A percentile compares a stretch with the other conserved stretches of the same genome.
Conservation (phyloP, 2,113 vertebrate genomes). For the Trematomus loennbergii region DNA sequence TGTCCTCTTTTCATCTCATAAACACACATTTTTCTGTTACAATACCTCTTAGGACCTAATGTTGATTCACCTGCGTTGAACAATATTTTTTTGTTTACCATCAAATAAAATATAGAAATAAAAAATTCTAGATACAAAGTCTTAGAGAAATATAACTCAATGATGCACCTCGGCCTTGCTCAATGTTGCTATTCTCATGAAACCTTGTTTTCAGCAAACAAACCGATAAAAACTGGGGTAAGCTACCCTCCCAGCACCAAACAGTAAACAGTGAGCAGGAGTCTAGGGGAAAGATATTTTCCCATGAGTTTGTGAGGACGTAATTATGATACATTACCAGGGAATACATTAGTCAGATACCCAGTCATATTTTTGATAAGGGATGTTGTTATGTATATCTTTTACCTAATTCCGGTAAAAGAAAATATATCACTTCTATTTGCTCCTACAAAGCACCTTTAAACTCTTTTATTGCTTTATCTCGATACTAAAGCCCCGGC, state of each 20-base stretch:
- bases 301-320: too few relatives aligned
- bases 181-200: constrained; percentile 11
- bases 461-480: too few relatives aligned
- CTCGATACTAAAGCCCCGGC: too few relatives aligned
- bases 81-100: background rate
- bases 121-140: too few relatives aligned
- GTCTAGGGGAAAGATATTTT: background rate
- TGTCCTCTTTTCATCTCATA: constrained; percentile 53
- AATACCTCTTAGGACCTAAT: constrained; percentile 8
- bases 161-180: background rate
- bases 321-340: too few relatives aligned
- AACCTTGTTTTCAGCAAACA: constrained; percentile 38
- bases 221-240: constrained; percentile 15
- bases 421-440: too few relatives aligned
- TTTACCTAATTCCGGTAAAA: too few relatives aligned
- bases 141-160: background rate
- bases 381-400: too few relatives aligned
- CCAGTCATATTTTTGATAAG: background rate
- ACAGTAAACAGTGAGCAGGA: background rate
- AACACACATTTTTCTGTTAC: constrained; percentile 49
- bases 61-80: background rate
- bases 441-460: too few relatives aligned
- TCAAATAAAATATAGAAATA: background rate
- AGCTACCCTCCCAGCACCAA: background rate
- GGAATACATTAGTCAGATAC: background rate